These are phyloP conservation scores for Catharus bicknelli DNA, from an alignment of 2,113 vertebrate genomes.

Conservation along the genomic window DNA sequence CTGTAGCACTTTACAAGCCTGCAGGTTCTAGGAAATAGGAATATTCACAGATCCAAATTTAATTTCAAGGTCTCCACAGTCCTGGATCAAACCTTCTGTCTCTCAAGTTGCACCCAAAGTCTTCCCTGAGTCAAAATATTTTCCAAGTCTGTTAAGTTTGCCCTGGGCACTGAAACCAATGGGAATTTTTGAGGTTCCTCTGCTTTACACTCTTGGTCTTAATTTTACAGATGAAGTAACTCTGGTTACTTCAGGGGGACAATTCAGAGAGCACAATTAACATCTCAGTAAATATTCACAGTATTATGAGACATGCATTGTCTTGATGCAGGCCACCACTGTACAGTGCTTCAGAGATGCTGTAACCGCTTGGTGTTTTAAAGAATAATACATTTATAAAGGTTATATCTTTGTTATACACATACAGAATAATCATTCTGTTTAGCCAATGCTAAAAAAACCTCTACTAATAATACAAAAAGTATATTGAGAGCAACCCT, in stretches of 20 bases:
- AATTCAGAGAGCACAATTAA: background rate
- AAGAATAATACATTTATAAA: background rate
- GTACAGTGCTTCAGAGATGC: background rate
- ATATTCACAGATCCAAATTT: background rate
- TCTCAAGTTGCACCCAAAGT: background rate
- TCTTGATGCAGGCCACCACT: background rate
- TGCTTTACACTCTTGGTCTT: background rate
- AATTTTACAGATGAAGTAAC: slow-evolving; percentile 15
- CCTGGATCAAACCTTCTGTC: background rate
- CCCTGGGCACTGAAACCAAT: background rate
- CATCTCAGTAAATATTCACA: background rate
- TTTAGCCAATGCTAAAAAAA: background rate
- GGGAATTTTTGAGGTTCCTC: background rate
- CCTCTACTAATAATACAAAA: background rate
- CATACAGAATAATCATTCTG: background rate
- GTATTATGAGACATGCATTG: background rate
- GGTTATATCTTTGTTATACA: background rate
- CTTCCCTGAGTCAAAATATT: background rate
- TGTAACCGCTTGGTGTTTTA: background rate
- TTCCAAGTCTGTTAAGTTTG: slow-evolving; percentile 7
- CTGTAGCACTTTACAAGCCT: background rate
- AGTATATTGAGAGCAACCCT: background rate
- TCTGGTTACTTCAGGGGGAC: background rate
- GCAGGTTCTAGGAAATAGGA: background rate
- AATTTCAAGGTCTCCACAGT: background rate